Conservation (phyloP, 1,140 invertebrate genomes). For the Magallana angulata region DNA sequence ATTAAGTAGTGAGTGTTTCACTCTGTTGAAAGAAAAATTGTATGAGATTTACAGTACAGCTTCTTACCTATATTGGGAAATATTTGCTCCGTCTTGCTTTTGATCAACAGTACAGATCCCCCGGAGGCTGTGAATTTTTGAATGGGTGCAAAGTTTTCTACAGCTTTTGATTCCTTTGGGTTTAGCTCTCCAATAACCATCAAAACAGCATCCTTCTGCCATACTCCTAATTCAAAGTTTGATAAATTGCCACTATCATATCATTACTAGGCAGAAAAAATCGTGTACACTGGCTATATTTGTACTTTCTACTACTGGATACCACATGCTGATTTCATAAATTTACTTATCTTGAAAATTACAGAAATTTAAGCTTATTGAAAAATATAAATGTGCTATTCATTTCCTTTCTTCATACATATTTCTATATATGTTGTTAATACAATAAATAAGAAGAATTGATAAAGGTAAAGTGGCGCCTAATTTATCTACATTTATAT, state of each 20-base stretch:
- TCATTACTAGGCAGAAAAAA: too few species aligned
- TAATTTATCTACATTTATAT: too few species aligned
- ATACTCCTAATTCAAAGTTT: background rate
- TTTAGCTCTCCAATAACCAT: slow-evolving; percentile 38
- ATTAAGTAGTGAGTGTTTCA: background rate
- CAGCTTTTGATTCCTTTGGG: background rate
- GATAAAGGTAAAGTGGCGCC: too few species aligned
- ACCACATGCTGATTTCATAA: too few species aligned
- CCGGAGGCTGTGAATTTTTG: background rate
- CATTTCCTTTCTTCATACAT: too few species aligned
- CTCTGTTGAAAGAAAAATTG: background rate
- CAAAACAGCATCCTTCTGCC: slow-evolving; percentile 37
- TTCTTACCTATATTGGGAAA: background rate
- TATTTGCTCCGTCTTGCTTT: background rate
- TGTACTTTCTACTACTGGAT: too few species aligned
- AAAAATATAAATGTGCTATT: too few species aligned
- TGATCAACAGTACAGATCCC: background rate
- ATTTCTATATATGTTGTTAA: too few species aligned
- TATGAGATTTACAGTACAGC: background rate
- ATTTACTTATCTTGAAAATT: too few species aligned
- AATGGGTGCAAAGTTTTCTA: background rate
- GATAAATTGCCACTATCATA: background rate
- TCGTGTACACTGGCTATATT: too few species aligned
- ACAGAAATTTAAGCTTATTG: too few species aligned
- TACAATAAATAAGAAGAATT: too few species aligned